Conservation (phyloP, 1,140 invertebrate species). For the Dendrolimus punctatus region DNA sequence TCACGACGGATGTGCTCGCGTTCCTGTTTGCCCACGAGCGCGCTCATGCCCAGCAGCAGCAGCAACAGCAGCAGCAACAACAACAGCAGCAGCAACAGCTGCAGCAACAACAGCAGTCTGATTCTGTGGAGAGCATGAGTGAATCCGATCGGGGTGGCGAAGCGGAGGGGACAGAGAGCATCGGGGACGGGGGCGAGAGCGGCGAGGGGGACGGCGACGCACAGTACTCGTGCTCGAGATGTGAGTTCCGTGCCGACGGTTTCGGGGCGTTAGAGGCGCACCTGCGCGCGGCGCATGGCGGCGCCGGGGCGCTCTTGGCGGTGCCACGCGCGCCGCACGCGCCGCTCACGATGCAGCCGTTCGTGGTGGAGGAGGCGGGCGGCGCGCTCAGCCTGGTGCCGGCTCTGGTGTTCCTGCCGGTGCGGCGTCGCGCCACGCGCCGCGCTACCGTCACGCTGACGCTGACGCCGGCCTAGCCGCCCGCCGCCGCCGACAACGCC, state of each 20-base stretch:
- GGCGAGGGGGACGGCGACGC: constrained; percentile 33
- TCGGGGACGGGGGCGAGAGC: constrained; percentile 27
- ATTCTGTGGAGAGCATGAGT: constrained; percentile 17
- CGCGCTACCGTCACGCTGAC: constrained; percentile 91
- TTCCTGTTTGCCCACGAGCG: constrained; percentile 93
- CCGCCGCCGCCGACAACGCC: constrained; percentile 16
- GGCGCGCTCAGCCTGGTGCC: constrained; percentile 81
- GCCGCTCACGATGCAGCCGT: constrained; percentile 87
- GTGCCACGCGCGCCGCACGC: constrained; percentile 77
- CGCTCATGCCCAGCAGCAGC: constrained; percentile 76
- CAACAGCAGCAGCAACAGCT: constrained; percentile 41
- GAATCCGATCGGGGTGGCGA: constrained; percentile 18
- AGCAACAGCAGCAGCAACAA: constrained; percentile 22
- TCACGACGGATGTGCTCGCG: constrained; percentile 89
- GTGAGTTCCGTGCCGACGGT: constrained; percentile 76
- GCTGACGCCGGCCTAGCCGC: constrained; percentile 86
- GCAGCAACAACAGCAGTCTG: constrained; percentile 18
- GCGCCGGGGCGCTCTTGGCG: constrained; percentile 75
- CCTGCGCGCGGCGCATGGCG: constrained; percentile 76
- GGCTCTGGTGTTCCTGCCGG: constrained; percentile 92
- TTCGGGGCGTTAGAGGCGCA: constrained; percentile 78
- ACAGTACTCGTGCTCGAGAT: constrained; percentile 76
- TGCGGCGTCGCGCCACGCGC: constrained; percentile 85
- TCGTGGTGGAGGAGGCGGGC: constrained; percentile 81
- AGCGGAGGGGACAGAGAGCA: constrained; percentile 22